These are phyloP conservation scores for Noctua janthina DNA, from an alignment of 2,888 invertebrate genomes.

Conservation along the genomic window DNA sequence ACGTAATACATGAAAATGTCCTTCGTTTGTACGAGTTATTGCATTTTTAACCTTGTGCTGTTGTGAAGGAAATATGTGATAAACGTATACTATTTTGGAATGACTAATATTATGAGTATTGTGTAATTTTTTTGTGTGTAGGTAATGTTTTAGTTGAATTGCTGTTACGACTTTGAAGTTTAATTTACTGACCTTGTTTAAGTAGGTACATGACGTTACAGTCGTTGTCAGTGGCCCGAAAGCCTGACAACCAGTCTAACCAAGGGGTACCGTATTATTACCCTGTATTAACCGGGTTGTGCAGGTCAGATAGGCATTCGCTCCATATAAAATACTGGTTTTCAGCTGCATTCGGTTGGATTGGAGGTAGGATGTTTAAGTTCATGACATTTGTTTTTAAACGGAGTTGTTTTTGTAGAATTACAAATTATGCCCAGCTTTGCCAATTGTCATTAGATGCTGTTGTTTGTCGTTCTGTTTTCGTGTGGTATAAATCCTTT, in stretches of 20 bases:
- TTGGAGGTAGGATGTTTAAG: no score
- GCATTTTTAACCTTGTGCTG: slow-evolving; percentile 42
- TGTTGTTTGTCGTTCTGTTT: no score
- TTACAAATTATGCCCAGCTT: not conserved
- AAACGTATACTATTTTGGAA: slow-evolving; percentile 32
- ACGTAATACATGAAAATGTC: slow-evolving; percentile 22
- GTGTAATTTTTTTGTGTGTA: slow-evolving; percentile 5
- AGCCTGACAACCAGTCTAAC: no score
- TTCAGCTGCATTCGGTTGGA: no score
- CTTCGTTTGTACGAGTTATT: slow-evolving; percentile 39
- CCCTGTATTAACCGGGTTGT: no score
- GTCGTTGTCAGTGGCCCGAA: no score
- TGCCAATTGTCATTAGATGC: not conserved
- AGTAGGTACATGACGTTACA: not conserved
- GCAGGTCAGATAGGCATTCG: no score
- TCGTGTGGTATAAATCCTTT: not conserved
- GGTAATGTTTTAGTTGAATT: not conserved
- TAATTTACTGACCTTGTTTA: not conserved
- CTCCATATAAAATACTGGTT: no score
- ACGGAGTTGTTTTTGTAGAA: not conserved
- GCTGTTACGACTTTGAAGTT: slow-evolving; percentile 13
- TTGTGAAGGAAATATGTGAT: slow-evolving; percentile 28
- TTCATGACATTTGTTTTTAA: not conserved
- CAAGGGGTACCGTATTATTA: no score
- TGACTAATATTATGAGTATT: slow-evolving; percentile 20